Evolutionary conservation across 2,113 vertebrate species (phyloP), one percentile per base, ranked within the genome.

Genomic region (Oncorhynchus keta): DNA sequence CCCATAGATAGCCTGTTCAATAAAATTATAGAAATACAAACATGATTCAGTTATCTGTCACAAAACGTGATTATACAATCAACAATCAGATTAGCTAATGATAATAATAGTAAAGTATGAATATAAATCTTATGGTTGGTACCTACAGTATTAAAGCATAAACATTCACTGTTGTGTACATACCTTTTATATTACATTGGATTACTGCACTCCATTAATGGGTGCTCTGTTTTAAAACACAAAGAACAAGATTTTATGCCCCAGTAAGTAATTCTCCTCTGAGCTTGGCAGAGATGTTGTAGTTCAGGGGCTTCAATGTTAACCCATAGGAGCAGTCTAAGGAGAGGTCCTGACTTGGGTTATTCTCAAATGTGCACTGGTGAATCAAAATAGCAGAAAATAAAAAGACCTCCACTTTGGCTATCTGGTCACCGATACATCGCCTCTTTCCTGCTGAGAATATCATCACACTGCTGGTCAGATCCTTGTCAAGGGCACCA

Each of bases 341-440:
- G 64, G 91, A 89, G 62, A 94, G 82, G 11, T 81, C 76, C 55
- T 94, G 82, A 1, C 76, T 69, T 0, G 95, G 92, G 69, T 92
- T 87, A 81, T 90, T 90, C 7, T 94, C 87, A 79, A 96, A 92
- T 61, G 81, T 88, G 76, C 93, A 95, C 69, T 95, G 95, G 77
- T 96, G 95, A 49, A 96, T 75, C 2, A 96, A 84, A 78, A 95
- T 92, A 16, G 94, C 89, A 0, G 89, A 81, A 84, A 95, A 95
- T 76, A 96, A 82, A 87, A 95, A 96, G 11, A 95, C 55, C 85
- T 96, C 94, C 0, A 92, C 89, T 81, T 95, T 95, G 78, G 94
- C 89, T 1, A 96, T 91, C 83, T 95, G 94, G 7, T 94, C 91
- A 0, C 95, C 95, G 1, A 96, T 95, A 75, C 95, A 96, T 51